phyloP scores from a whole-genome alignment of 2,888 invertebrate species.

The Drosophila bunnanda region DNA sequence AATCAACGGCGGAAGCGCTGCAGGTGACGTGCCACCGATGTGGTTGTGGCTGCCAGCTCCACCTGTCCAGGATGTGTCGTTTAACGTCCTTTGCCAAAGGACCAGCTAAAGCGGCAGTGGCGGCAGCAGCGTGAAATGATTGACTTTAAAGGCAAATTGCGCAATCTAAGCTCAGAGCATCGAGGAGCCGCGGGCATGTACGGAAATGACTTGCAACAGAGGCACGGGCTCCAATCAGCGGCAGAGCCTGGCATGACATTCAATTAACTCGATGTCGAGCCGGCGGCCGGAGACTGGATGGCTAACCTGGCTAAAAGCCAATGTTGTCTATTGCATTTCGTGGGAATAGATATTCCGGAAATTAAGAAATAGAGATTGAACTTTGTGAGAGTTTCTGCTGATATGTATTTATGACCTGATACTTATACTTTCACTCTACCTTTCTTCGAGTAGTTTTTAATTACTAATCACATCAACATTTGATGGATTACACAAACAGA shows the following conservation, averaged over 20 bases:
- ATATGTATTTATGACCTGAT: background rate
- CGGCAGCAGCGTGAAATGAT: conserved; percentile 55
- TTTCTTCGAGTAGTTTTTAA: too few relatives aligned
- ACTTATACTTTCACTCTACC: background rate
- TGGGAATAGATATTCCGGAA: conserved; percentile 26
- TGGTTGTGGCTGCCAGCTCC: conserved; percentile 19
- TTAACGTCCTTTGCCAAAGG: conserved; percentile 15
- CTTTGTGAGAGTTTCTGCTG: background rate
- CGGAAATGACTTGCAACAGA: conserved; percentile 44
- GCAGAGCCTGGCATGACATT: conserved; percentile 50
- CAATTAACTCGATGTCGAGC: conserved; percentile 64
- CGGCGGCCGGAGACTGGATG: background rate
- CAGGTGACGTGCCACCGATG: conserved; percentile 49
- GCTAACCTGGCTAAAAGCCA: conserved; percentile 43
- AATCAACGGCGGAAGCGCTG: conserved; percentile 58
- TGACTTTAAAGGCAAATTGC: conserved; percentile 70
- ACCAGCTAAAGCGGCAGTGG: background rate
- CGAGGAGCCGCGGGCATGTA: background rate
- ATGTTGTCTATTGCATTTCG: conserved; percentile 58
- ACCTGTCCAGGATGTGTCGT: conserved; percentile 30
- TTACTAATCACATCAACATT: background rate
- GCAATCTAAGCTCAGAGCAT: conserved; percentile 47
- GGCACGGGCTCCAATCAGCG: conserved; percentile 22
- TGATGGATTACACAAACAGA: too few relatives aligned
- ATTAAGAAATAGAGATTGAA: conserved; percentile 7